Evolutionary conservation across 2,113 vertebrate genomes (phyloP).

Genomic region (Oreotrochilus melanogaster): DNA sequence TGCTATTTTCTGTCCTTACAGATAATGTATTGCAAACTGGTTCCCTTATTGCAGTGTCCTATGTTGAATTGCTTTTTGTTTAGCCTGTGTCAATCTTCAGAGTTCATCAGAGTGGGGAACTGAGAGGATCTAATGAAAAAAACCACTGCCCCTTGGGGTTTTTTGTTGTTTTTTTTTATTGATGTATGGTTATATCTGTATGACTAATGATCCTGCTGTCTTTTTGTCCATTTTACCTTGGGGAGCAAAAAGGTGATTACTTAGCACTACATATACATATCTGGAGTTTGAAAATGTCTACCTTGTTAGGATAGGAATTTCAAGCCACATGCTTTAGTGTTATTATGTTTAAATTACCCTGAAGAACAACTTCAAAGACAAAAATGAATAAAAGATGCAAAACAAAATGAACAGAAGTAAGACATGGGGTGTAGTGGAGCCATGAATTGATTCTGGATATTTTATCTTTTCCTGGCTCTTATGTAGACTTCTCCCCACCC

Average conservation of each 20-base stretch:
- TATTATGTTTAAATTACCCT: background rate
- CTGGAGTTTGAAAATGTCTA: background rate
- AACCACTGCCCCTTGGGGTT: background rate
- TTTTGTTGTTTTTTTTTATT: slow-evolving; percentile 18
- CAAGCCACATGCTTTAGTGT: background rate
- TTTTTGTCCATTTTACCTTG: background rate
- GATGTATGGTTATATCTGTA: background rate
- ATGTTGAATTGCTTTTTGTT: slow-evolving; percentile 53
- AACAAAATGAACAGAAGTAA: background rate
- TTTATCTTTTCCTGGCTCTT: background rate
- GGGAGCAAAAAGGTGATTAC: background rate
- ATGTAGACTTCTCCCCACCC: background rate
- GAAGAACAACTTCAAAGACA: background rate
- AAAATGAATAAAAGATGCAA: background rate
- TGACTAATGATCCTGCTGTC: background rate
- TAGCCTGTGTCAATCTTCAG: slow-evolving; percentile 52
- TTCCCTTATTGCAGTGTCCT: background rate
- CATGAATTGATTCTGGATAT: background rate
- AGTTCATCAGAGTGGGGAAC: slow-evolving; percentile 30
- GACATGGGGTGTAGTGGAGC: background rate
- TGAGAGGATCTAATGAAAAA: background rate
- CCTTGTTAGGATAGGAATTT: background rate
- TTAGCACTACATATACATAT: background rate
- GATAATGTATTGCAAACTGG: slow-evolving; percentile 51
- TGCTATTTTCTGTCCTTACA: slow-evolving; percentile 45